These are phyloP conservation scores for Falcaria lacertinaria DNA, from an alignment of 2,888 invertebrate species.

Conservation along the genomic window DNA sequence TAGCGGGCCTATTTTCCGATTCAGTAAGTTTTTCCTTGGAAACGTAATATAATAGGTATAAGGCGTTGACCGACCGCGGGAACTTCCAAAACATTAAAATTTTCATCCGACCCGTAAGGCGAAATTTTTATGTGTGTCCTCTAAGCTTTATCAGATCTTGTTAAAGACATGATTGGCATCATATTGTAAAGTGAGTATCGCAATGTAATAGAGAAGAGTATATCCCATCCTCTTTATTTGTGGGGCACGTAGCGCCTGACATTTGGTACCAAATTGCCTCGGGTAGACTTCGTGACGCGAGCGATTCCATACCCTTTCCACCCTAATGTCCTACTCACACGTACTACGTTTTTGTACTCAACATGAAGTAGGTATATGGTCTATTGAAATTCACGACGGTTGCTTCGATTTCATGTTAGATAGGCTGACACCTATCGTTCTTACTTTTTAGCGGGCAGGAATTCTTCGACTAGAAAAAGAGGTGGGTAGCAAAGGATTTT, in stretches of 20 bases:
- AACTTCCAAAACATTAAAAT: conserved; percentile 1
- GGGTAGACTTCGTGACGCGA: conserved; percentile 68
- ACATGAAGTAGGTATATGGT: conserved; percentile 34
- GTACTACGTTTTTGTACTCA: conserved; percentile 56
- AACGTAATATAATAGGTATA: conserved; percentile 1
- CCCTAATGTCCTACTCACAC: conserved; percentile 64
- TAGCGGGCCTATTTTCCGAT: conserved; percentile 18
- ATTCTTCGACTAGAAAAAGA: too few species aligned
- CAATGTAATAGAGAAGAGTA: conserved; percentile 58
- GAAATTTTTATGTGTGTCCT: neutral
- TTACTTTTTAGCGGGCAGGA: too few species aligned
- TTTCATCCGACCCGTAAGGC: neutral
- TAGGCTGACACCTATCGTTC: neutral
- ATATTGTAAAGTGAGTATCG: conserved; percentile 50
- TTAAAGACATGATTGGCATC: conserved; percentile 23
- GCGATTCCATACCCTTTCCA: conserved; percentile 52
- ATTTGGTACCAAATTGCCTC: conserved; percentile 78
- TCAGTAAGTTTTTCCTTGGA: conserved; percentile 11
- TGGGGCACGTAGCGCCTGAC: conserved; percentile 73
- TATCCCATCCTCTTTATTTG: conserved; percentile 73
- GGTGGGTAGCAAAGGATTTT: too few species aligned
- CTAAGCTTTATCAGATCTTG: conserved; percentile 16
- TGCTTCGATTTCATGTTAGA: conserved; percentile 8
- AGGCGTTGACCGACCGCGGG: conserved; percentile 3
- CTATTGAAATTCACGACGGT: conserved; percentile 49